phyloP scores from a whole-genome alignment of 2,113 vertebrate species.

The Paradoxurus hermaphroditus region DNA sequence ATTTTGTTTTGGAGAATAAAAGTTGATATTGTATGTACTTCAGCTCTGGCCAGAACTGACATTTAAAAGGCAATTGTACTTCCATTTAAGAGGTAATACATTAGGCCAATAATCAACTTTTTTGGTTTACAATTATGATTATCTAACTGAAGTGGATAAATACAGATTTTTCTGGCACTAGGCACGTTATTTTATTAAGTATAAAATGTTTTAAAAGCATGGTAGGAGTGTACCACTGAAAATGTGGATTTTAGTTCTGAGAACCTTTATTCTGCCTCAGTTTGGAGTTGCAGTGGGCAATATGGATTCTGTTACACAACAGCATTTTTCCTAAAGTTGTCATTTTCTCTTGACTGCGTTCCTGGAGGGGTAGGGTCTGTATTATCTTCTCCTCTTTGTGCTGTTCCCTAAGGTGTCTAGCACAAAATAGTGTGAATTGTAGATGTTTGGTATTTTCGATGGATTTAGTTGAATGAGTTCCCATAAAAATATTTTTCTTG shows the following conservation, averaged over 20 bases:
- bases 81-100: neutral
- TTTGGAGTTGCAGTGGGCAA: neutral
- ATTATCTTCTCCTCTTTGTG: neutral
- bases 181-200: neutral
- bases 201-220: neutral
- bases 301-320: neutral
- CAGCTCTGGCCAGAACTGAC: neutral
- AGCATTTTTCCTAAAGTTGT: neutral
- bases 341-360: neutral
- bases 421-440: neutral
- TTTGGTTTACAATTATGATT: neutral
- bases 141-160: conserved; percentile 1
- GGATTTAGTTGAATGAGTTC: neutral
- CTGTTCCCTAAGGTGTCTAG: neutral
- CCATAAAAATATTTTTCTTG: conserved; percentile 31
- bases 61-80: neutral
- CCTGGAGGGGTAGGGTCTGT: neutral
- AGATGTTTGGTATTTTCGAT: neutral
- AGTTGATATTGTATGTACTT: neutral
- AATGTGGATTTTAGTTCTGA: neutral
- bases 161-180: neutral
- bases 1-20: neutral
- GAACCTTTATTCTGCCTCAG: neutral
- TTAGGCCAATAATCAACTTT: neutral
- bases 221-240: neutral